Percentiles rank a stretch among this genome's conserved stretches.
Evolutionary conservation across 2,797 vertebrate species (phyloP).

Genomic region (Okamejei kenojei): DNA sequence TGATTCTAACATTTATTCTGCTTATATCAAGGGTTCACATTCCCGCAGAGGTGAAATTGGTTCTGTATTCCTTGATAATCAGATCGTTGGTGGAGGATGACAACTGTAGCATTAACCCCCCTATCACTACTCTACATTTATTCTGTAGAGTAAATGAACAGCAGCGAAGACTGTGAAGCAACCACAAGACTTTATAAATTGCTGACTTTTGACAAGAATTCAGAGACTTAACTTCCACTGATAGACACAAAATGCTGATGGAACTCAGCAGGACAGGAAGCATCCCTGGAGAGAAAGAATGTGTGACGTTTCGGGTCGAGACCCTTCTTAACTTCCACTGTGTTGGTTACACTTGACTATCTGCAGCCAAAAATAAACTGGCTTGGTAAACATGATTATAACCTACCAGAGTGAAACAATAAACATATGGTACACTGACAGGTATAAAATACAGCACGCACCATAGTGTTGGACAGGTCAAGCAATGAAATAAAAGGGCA

Average conservation of each 20-base stretch:
- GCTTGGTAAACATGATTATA: background rate
- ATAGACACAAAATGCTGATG: too few relatives aligned
- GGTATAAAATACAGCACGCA: background rate
- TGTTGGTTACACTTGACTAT: background rate
- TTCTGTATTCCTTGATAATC: background rate
- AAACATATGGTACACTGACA: background rate
- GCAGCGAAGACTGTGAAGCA: too few relatives aligned
- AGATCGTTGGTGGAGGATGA: background rate
- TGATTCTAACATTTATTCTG: background rate
- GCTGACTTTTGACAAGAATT: background rate
- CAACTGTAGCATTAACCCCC: background rate
- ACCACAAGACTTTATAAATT: background rate
- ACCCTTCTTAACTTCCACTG: background rate
- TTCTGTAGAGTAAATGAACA: background rate
- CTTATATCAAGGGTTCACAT: background rate
- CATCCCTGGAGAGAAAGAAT: too few relatives aligned
- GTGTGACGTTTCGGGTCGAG: too few relatives aligned
- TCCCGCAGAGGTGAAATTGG: background rate
- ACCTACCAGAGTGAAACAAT: background rate
- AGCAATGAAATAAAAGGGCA: background rate
- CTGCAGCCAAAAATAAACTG: constrained; percentile 1
- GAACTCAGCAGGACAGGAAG: too few relatives aligned
- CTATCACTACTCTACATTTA: too few relatives aligned
- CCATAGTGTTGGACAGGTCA: background rate
- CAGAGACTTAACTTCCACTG: background rate